Conservation (phyloP, 2,888 invertebrate species). For the Macrophya alboannulata region DNA sequence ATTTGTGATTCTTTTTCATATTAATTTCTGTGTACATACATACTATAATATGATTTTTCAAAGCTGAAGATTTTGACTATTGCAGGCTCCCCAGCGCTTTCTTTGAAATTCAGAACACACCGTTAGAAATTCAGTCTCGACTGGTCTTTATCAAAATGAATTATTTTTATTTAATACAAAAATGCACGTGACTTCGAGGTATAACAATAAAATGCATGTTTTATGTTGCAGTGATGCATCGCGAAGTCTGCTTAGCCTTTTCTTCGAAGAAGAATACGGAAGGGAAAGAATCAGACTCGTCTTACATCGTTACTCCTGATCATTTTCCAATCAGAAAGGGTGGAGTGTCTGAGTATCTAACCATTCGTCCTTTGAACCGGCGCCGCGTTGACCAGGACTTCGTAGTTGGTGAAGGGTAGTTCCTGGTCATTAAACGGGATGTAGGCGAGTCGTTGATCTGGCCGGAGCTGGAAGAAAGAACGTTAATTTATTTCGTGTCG, state of each 20-base stretch:
- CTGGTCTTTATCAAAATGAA: background rate
- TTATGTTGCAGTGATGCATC: background rate
- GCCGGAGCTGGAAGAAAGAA: constrained; percentile 54
- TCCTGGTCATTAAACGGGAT: constrained; percentile 61
- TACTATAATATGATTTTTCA: background rate
- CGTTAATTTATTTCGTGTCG: background rate
- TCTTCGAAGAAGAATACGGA: background rate
- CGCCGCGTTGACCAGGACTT: constrained; percentile 58
- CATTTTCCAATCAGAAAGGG: background rate
- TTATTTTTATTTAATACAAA: constrained; percentile 22
- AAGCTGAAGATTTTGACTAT: background rate
- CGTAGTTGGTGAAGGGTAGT: constrained; percentile 63
- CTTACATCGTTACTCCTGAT: background rate
- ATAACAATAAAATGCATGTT: background rate
- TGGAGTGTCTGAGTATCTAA: background rate
- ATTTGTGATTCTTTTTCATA: no score
- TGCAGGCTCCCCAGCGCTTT: background rate
- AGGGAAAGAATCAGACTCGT: background rate
- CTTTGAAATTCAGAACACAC: background rate
- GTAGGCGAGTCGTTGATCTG: constrained; percentile 56
- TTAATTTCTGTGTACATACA: background rate
- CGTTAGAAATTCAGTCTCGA: background rate
- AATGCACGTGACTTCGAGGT: background rate
- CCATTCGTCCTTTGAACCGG: background rate
- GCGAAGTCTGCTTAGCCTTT: background rate